Base-by-base conservation (phyloP, 92 coral and sea anemone genomes). In the Porites lobata region DNA sequence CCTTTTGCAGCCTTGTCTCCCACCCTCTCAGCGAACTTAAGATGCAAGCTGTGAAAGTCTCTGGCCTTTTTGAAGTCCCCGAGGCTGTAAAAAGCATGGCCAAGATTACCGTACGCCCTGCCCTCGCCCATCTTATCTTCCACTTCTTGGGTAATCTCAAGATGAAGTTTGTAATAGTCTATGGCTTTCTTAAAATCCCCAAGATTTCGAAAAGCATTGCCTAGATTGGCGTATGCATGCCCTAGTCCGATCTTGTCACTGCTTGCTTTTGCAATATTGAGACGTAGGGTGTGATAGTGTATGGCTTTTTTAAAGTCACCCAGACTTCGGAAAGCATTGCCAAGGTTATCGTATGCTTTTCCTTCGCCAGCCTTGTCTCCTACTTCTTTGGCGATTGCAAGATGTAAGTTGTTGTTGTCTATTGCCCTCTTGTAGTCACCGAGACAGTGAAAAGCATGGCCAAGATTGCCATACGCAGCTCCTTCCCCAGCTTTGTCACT, bases 261-360 rank as follows among this genome's bases (percentile, higher is more conserved):
- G 19, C 26, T 9, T 11, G 26, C 53, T 74, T 14, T 51, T 10
- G 75, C 75, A 50, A 69, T 69, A 69, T 52, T 15, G 15, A 69
- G 75, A 69, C 17, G n/a, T 11, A n/a, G 50, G 47, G 6, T 9
- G 53, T 32, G 32, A 52, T 15, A 69, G 15, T 69, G 50, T 14
- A n/a, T 14, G 38, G 75, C 75, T 69, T 14, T 69, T 2, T 69
- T 69, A 20, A 69, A 69, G 38, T 69, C 75, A 50, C 75, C 75
- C 19, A 69, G 53, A 69, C 75, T 6, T 38, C 38, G 75, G 38
- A 26, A 69, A 14, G 22, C 53, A 14, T 38, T 69, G 20, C 75
- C 75, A 9, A 69, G 38, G 1, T 69, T 69, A 52, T 11, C 14
- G 15, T 69, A 38, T 17, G 78, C 78, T 17, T 18, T 1, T 69